Evolutionary conservation across 2,797 vertebrate species (phyloP).

Genomic region (Poecilia gillii): DNA sequence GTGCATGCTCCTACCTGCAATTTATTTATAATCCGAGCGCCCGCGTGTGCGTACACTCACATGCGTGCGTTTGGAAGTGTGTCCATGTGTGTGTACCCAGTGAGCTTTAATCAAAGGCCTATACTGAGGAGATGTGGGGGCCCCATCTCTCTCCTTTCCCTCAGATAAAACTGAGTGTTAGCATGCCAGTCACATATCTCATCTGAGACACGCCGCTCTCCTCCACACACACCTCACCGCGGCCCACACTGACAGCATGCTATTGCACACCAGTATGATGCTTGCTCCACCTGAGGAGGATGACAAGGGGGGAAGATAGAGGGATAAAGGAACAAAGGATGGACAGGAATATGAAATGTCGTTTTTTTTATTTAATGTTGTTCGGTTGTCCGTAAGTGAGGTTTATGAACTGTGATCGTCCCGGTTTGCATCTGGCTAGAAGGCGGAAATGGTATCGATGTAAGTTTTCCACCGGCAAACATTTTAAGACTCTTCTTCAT

Average conservation of each 20-base stretch:
- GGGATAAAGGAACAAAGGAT: conserved; percentile 41
- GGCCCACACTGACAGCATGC: conserved; percentile 79
- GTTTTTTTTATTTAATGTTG: conserved; percentile 2
- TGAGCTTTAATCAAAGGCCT: conserved; percentile 83
- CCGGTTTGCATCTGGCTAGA: neutral
- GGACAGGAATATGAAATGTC: conserved; percentile 37
- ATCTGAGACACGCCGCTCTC: conserved; percentile 80
- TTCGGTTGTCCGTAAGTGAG: conserved; percentile 21
- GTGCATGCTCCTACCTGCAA: conserved; percentile 41
- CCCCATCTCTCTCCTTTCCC: conserved; percentile 59
- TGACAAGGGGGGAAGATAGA: conserved; percentile 31
- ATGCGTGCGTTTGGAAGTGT: conserved; percentile 53
- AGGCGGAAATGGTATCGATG: neutral
- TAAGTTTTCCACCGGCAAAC: neutral
- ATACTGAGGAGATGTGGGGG: conserved; percentile 66
- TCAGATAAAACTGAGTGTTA: conserved; percentile 83
- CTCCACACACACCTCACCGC: conserved; percentile 72
- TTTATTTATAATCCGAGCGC: conserved; percentile 67
- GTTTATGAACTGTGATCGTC: neutral
- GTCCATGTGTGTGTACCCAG: conserved; percentile 65
- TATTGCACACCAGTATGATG: conserved; percentile 72
- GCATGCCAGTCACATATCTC: conserved; percentile 87
- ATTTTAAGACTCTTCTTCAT: neutral
- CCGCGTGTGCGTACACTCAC: conserved; percentile 49
- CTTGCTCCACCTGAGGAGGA: conserved; percentile 68